phyloP scores from a whole-genome alignment of 2,113 vertebrate genomes.

The Oxyura jamaicensis region DNA sequence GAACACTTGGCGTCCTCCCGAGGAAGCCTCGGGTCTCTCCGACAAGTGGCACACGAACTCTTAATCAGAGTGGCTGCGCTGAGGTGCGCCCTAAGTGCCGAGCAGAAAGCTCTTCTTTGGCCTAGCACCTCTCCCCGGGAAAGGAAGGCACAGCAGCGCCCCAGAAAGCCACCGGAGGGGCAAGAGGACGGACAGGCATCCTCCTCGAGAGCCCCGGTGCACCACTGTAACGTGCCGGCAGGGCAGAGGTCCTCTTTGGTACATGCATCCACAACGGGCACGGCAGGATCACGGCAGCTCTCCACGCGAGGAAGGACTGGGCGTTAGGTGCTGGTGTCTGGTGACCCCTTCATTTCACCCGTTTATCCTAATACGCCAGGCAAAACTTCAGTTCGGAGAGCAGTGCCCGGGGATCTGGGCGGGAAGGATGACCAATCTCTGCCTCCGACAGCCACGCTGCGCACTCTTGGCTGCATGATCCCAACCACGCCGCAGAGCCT shows the following conservation, averaged over 20 bases:
- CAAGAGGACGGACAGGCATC: background rate
- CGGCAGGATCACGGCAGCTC: fast-evolving
- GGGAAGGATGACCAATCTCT: background rate
- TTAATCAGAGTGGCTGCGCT: background rate
- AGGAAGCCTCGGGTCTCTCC: background rate
- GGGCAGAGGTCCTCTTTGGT: background rate
- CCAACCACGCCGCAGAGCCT: background rate
- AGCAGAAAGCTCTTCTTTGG: background rate
- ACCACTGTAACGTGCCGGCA: background rate
- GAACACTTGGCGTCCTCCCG: background rate
- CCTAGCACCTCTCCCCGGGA: background rate
- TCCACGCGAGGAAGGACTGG: background rate
- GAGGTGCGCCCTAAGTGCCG: background rate
- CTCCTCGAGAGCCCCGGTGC: too few species aligned
- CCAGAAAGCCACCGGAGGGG: background rate
- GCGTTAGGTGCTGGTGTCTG: background rate
- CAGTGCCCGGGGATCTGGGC: background rate
- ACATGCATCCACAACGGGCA: fast-evolving
- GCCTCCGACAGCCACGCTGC: background rate
- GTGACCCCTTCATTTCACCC: background rate
- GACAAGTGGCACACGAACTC: fast-evolving
- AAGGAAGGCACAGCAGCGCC: background rate
- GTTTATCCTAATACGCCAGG: background rate
- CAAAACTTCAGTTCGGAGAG: background rate
- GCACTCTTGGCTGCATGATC: background rate